Percentiles rank a stretch among this genome's conserved stretches.
These are phyloP conservation scores for Mesorhabditis sp. DNA, from an alignment of 2,888 invertebrate genomes.

Conservation along the genomic window DNA sequence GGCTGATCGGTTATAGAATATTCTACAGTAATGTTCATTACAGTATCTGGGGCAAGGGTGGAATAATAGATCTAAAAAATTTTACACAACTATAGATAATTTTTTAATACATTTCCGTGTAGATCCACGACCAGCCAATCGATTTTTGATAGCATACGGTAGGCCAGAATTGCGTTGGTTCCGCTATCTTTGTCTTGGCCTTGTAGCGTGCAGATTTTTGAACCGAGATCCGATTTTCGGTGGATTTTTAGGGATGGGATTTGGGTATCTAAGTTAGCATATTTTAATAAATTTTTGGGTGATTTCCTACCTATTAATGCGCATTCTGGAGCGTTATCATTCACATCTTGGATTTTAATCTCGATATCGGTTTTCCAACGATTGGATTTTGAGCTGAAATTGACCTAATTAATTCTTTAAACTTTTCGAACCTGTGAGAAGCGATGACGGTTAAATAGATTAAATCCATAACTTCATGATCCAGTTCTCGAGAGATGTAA, in stretches of 20 bases:
- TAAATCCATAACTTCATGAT: not conserved
- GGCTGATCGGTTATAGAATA: not conserved
- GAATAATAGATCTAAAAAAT: not conserved
- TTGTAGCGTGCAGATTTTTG: not conserved
- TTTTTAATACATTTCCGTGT: conserved; percentile 3
- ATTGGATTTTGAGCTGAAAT: not conserved
- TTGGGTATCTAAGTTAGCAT: no score
- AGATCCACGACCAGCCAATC: not conserved
- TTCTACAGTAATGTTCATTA: not conserved
- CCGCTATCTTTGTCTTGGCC: not conserved
- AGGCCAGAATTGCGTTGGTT: not conserved
- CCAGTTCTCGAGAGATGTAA: not conserved
- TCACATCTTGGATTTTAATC: not conserved
- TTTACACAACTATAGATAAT: not conserved
- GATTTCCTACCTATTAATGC: not conserved
- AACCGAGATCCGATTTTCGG: not conserved
- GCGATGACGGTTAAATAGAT: not conserved
- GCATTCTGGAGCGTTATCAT: conserved; percentile 1
- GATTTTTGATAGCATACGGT: not conserved
- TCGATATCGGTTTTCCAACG: not conserved
- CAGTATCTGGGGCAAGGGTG: not conserved
- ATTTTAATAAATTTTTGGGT: no score
- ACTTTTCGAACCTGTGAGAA: not conserved
- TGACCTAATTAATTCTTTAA: no score
- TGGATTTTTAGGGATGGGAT: no score